Conservation (phyloP, 23 tunicate genomes). For the Botrylloides violaceus region DNA sequence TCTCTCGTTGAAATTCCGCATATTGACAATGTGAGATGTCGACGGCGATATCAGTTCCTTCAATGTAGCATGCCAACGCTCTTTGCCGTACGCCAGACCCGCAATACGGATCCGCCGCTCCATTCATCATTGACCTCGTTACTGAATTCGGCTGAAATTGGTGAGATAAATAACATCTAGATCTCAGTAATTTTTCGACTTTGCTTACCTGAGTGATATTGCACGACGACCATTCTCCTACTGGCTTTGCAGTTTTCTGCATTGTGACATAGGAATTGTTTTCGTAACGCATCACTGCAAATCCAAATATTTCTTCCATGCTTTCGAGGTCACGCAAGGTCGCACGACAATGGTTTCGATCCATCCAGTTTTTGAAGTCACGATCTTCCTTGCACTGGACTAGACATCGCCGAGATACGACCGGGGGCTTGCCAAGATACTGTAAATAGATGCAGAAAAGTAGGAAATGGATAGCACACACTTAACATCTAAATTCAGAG, state of each 20-base stretch:
- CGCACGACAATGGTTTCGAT: slow-evolving; percentile 32
- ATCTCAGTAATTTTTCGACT: too few species aligned
- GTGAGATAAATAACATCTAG: too few species aligned
- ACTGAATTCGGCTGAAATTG: too few species aligned
- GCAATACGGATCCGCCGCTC: slow-evolving; percentile 24
- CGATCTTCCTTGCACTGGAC: slow-evolving; percentile 29
- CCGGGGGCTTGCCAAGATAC: slow-evolving; percentile 32
- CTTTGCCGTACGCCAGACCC: slow-evolving; percentile 47
- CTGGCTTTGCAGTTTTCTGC: slow-evolving; percentile 32
- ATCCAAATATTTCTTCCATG: slow-evolving; percentile 2
- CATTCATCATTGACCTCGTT: too few species aligned
- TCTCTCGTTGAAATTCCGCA: slow-evolving; percentile 35
- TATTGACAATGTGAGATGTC: slow-evolving; percentile 44
- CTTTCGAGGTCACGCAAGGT: slow-evolving; percentile 3
- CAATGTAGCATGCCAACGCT: slow-evolving; percentile 59
- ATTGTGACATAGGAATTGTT: slow-evolving; percentile 9
- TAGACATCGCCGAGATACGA: slow-evolving; percentile 32
- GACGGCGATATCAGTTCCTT: slow-evolving; percentile 35
- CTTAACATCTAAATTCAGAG: too few species aligned
- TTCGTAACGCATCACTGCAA: slow-evolving; percentile 2
- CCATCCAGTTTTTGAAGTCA: slow-evolving; percentile 38
- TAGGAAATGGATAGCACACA: too few species aligned
- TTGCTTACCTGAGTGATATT: slow-evolving; percentile 25
- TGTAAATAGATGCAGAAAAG: too few species aligned
- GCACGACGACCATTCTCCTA: slow-evolving; percentile 83